phyloP scores from a whole-genome alignment of 2,888 invertebrate genomes.

The Callinectes sapidus region DNA sequence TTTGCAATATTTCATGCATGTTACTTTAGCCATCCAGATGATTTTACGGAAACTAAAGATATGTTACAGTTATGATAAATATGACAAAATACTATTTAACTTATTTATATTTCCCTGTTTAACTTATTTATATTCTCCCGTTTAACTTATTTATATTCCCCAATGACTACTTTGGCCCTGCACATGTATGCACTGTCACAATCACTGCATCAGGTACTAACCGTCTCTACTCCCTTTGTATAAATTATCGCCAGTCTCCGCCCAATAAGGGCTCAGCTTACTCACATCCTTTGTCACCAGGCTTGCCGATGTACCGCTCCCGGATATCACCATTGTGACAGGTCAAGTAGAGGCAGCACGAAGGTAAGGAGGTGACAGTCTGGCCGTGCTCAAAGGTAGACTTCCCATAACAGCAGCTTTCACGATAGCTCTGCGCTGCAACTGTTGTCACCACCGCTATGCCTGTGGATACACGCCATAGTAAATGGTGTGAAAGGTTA shows the following conservation, averaged over 20 bases:
- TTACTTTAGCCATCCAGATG: too few relatives aligned
- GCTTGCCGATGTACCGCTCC: background rate
- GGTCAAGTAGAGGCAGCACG: background rate
- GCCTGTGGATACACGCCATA: background rate
- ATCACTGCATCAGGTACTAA: background rate
- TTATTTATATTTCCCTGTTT: too few relatives aligned
- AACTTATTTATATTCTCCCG: too few relatives aligned
- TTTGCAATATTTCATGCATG: too few relatives aligned
- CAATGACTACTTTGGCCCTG: too few relatives aligned
- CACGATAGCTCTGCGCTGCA: background rate
- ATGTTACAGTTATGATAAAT: too few relatives aligned
- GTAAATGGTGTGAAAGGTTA: background rate
- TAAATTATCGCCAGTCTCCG: background rate
- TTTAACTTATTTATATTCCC: too few relatives aligned
- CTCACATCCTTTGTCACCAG: background rate
- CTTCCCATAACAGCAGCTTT: conserved; percentile 18
- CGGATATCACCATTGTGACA: conserved; percentile 15
- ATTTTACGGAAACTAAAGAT: too few relatives aligned
- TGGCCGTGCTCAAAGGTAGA: background rate
- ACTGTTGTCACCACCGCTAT: background rate
- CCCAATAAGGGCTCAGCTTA: background rate
- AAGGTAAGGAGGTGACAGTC: background rate
- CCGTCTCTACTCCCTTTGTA: background rate
- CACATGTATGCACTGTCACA: too few relatives aligned
- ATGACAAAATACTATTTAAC: too few relatives aligned